Evolutionary conservation across 2,113 vertebrate genomes (phyloP), one percentile per base, ranked within the genome.

Genomic region (Caranx melampygus): DNA sequence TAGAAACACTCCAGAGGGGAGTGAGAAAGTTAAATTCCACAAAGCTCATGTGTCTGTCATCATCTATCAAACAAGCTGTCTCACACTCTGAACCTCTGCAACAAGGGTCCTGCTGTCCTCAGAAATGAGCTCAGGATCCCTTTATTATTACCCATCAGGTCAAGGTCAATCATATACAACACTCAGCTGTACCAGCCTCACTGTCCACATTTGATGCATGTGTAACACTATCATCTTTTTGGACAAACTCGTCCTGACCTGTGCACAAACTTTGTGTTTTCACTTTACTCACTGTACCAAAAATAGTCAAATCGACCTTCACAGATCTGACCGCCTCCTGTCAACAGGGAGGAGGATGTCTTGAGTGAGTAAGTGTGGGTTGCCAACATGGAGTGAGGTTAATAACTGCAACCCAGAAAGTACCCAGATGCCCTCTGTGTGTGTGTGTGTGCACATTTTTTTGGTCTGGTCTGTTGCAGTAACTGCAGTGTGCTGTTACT

Each of bases 301-400:
- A 64, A 76, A 34, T 4, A 42, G 47, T 2, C 12, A 51, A 42
- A 65, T 9, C 5, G 14, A 66, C 70, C 44, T 65, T 84, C 34
- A 57, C 60, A 21, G 26, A 55, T 52, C 31, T 16, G 18, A 52
- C 71, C 11, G 59, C 40, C 63, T 40, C 18, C 70, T 21, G 71
- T 35, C 59, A 34, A 37, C 42, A 11, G 51, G 63, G 57, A 49
- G 33, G 12, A 12, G 35, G 54, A 55, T 40, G 7, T 72, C 40
- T 72, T 15, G 4, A 45, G 45, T 37, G 5, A 47, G 34, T 33
- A 67, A 51, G 14, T 40, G 20, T 44, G 45, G 20, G 67, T 34
- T 37, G 75, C 42, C 44, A 80, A 67, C 81, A 86, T 51, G 67
- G 73, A 74, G 74, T 16, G 4, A 37, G 66, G 66, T 78, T 60